Evolutionary conservation across 2,888 invertebrate genomes (phyloP).

Genomic region (Ochlodes sylvanus): DNA sequence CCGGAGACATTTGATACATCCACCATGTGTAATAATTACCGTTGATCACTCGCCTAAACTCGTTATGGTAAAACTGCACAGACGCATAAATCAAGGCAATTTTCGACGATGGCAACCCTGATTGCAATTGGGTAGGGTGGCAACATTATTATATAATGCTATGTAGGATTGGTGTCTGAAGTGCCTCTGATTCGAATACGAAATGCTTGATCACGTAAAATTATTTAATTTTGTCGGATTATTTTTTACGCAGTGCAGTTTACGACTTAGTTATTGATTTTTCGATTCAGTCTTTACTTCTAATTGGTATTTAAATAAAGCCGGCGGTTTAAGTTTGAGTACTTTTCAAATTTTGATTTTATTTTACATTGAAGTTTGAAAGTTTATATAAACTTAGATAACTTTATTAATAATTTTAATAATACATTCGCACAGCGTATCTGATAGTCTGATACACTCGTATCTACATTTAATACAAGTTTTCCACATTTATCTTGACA

Average conservation of each 20-base stretch:
- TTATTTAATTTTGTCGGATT: slow-evolving; percentile 14
- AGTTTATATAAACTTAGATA: too few relatives aligned
- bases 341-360: too few relatives aligned
- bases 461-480: not conserved
- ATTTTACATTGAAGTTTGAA: too few relatives aligned
- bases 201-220: slow-evolving; percentile 21
- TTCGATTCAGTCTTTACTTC: too few relatives aligned
- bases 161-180: slow-evolving; percentile 21
- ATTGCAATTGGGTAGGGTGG: slow-evolving; percentile 61
- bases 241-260: not conserved
- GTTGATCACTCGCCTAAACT: slow-evolving; percentile 39
- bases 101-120: slow-evolving; percentile 67
- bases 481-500: slow-evolving; percentile 12
- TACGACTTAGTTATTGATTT: not conserved
- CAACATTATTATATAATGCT: slow-evolving; percentile 43
- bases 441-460: not conserved
- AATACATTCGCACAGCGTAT: not conserved
- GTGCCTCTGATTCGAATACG: slow-evolving; percentile 19
- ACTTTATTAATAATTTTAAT: too few relatives aligned
- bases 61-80: slow-evolving; percentile 59
- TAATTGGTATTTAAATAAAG: too few relatives aligned
- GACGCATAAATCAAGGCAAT: slow-evolving; percentile 74
- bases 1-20: slow-evolving; percentile 34
- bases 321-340: too few relatives aligned
- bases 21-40: slow-evolving; percentile 36